Evolutionary conservation across 2,888 invertebrate species (phyloP), one percentile per base, ranked within the genome.

Genomic region (Suillia variegata): DNA sequence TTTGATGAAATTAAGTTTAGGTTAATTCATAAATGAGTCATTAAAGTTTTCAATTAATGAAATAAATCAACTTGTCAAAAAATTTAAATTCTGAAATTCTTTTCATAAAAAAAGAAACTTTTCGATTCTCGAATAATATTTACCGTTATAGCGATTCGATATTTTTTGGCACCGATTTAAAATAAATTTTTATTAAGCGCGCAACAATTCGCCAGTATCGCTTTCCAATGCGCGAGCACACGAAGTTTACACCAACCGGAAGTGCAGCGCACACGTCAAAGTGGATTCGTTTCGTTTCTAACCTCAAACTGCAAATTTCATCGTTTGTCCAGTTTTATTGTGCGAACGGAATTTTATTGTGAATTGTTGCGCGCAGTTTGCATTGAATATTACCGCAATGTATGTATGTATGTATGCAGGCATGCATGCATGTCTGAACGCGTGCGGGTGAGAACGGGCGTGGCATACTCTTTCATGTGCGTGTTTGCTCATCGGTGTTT

Each of bases 291-390:
- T 18, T 17, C 45, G 45, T 20, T 45, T 17, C 45, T 5, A 45
- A 18, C 18, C 17, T 45, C 45, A 45, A 3, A 45, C 17, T 45
- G 45, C 45, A 5, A 17, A 20, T 62, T 63, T 61, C 64, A 17
- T 2, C 0, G 52, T 60, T 66, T 10, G 5, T 13, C 24, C 10
- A 38, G 1, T 22, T n/a, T 51, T 2, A 4, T n/a, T 50, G 21
- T 4, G 15, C 3, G n/a, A 4, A 4, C 38, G 38, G n/a, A n/a
- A 4, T n/a, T n/a, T 38, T n/a, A n/a, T n/a, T n/a, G n/a, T n/a
- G n/a, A 31, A 31, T 31, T 31, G 31, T 12, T 31, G 31, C 12
- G 31, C 12, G 31, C 6, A 8, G 6, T 31, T 31, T 31, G 31
- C 31, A 31, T 31, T 31, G 12, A 31, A 31, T 8, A 12, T 12